Conservation (phyloP, 2,797 vertebrate species). For the Microctenopoma steveboyesi region DNA sequence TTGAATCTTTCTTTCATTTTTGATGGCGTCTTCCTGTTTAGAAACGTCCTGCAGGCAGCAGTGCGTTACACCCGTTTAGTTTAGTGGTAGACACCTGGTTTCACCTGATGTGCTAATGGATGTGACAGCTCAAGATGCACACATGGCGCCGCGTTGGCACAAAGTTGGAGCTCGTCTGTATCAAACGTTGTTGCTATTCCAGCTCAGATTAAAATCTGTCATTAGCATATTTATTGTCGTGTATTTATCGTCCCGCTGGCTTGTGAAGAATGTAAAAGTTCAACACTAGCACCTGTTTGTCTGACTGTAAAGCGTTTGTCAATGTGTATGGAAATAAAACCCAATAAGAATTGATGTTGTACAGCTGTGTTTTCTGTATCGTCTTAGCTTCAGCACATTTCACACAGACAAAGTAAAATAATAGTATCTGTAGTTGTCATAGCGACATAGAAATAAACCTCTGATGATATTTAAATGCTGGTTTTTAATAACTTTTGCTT, state of each 20-base stretch:
- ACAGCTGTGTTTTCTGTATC: background rate
- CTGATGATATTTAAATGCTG: no score
- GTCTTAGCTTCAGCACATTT: background rate
- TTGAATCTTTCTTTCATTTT: constrained; percentile 28
- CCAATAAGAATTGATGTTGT: background rate
- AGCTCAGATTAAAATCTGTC: constrained; percentile 25
- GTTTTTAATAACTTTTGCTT: background rate
- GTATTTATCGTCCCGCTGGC: constrained; percentile 18
- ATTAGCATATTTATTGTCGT: constrained; percentile 20
- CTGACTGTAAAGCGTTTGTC: constrained; percentile 32
- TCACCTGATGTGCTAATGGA: background rate
- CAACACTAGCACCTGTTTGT: constrained; percentile 3
- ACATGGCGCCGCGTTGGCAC: constrained; percentile 2
- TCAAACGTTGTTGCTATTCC: constrained; percentile 40
- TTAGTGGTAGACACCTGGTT: background rate
- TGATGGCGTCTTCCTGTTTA: constrained; percentile 29
- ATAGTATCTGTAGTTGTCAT: no score
- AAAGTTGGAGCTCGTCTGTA: constrained; percentile 10
- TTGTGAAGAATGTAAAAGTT: constrained; percentile 13
- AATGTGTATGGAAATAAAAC: constrained; percentile 64
- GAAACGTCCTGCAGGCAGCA: constrained; percentile 51
- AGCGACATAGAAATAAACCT: no score
- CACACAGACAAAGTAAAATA: background rate
- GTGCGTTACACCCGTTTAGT: background rate
- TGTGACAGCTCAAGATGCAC: background rate